Base-by-base conservation (phyloP, 2,888 invertebrate genomes). In the Brachycybe producta region DNA sequence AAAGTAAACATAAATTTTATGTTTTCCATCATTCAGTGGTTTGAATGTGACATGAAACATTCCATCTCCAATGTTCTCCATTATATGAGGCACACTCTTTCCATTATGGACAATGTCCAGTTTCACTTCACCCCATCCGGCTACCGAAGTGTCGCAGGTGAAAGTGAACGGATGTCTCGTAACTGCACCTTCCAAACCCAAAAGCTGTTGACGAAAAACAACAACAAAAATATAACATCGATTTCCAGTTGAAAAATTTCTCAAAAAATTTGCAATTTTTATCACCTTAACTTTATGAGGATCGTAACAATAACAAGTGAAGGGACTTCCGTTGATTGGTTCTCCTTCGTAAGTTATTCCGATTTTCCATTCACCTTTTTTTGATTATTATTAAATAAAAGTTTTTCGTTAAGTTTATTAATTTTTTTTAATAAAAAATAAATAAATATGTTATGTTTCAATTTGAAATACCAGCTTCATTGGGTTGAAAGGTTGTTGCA, bases 281-380 rank as follows among this genome's bases (percentile, higher is more conserved):
- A 32, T 32, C 61, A 75, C 81, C 53, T 84, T 80, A 8, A 94
- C 84, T 21, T 87, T 86, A 36, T 86, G 81, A 0, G 94, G 88
- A 68, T 95, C 92, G 63, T 88, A 95, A 0, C 94, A 92, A 61
- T 90, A 84, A 65, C 97, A 92, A 0, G 86, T 85, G 67, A 94
- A 97, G 1, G 98, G 98, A 17, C 92, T 92, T 51, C 95, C 95
- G 73, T 84, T 71, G 59, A 98, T 94, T 65, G 95, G 91, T 61
- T 90, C 84, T 28, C 90, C 90, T 64, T 94, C 91, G 67, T 95
- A 95, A 28, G 86, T 82, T 56, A 97, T 92, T 56, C 87, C 87
- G 51, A 98, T 92, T 60, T 85, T 82, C 95, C 95, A 97, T 62
- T 90, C 87, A 51, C 73, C 73, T 73, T 59, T n/a, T n/a, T n/a